These are phyloP conservation scores for Aphis gossypii DNA, from an alignment of 1,140 invertebrate genomes.

Conservation along the genomic window DNA sequence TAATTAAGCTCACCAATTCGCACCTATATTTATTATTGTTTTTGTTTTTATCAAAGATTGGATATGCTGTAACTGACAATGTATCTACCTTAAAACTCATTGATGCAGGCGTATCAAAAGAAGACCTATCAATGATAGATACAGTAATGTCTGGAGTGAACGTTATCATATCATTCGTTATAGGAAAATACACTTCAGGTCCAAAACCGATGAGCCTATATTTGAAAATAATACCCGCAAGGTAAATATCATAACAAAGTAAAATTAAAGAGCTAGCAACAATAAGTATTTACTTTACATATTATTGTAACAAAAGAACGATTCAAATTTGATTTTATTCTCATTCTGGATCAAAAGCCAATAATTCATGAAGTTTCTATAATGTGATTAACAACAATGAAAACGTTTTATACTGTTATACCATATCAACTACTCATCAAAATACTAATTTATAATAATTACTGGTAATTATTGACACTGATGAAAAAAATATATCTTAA, in stretches of 20 bases:
- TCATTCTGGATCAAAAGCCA: no score
- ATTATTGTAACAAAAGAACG: no score
- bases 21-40: not conserved
- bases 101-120: conserved; percentile 93
- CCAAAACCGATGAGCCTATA: not conserved
- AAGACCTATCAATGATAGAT: conserved; percentile 64
- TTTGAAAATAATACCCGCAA: not conserved
- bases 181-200: conserved; percentile 32
- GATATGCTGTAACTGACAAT: conserved; percentile 4
- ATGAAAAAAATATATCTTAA: no score
- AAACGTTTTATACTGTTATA: no score
- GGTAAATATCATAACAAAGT: not conserved
- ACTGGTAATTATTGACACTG: no score
- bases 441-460: no score
- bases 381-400: no score
- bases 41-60: conserved; percentile 19
- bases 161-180: not conserved
- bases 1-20: not conserved
- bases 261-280: not conserved
- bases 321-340: no score
- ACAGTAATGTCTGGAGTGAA: not conserved
- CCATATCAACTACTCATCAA: no score
- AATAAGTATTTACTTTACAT: not conserved
- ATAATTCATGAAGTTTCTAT: no score
- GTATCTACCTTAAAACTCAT: conserved; percentile 94